Conservation (phyloP, 2,113 vertebrate species). For the Glaucomys volans region DNA sequence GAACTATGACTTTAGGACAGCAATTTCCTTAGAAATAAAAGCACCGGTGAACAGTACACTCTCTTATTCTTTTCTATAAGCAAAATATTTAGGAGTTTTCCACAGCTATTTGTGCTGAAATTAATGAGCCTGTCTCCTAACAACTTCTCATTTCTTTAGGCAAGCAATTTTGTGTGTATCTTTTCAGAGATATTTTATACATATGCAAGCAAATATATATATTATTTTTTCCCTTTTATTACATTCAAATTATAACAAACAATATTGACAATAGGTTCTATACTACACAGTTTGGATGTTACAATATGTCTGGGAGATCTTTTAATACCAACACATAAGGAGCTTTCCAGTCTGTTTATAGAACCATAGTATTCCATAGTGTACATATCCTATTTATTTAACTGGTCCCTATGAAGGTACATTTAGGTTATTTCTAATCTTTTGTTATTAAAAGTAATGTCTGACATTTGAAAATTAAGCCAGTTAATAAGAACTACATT, state of each 20-base stretch:
- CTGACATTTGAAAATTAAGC: constrained; percentile 23
- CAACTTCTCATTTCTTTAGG: constrained; percentile 31
- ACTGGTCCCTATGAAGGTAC: neutral
- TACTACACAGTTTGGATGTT: neutral
- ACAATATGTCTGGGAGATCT: neutral
- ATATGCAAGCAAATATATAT: neutral
- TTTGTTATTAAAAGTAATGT: neutral
- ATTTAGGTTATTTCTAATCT: constrained; percentile 17
- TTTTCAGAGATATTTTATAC: constrained; percentile 36
- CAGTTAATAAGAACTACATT: neutral
- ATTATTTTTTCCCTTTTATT: neutral
- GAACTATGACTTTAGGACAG: neutral
- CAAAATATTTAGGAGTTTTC: constrained; percentile 7
- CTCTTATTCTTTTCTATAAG: neutral
- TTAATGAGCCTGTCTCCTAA: neutral
- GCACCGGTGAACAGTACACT: neutral
- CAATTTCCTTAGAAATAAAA: constrained; percentile 57
- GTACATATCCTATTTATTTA: neutral
- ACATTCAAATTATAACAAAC: neutral
- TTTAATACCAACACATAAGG: neutral
- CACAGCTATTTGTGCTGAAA: constrained; percentile 23
- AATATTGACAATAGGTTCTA: neutral
- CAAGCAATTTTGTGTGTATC: constrained; percentile 5
- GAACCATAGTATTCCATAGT: neutral
- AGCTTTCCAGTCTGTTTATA: constrained; percentile 20